Base-by-base conservation (phyloP, 2,888 invertebrate genomes). In the Luffia ferchaultella region DNA sequence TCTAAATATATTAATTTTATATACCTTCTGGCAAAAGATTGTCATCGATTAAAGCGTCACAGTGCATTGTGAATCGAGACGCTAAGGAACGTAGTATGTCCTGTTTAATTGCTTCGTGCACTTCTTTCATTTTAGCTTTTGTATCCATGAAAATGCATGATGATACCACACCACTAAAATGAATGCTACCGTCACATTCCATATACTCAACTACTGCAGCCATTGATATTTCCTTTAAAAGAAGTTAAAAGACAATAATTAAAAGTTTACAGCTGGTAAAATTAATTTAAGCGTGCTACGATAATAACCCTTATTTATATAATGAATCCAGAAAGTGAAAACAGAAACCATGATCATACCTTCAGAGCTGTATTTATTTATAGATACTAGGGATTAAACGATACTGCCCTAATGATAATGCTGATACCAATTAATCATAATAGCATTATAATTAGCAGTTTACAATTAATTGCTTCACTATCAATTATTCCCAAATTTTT, bases 31-130 rank as follows among this genome's bases (percentile, higher is more conserved):
- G 88, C 46, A 88, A 82, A 52, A 88, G 83, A 67, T 88, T 89
- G 67, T 93, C 94, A 73, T 94, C 94, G 58, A 95, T 92, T 50
- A 96, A 82, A 51, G 96, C 96, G 74, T 96, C 96, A 85, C 95
- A 96, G 66, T 96, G 94, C 87, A 97, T 92, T 62, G 95, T 95
- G 64, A 96, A 89, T 54, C 97, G 85, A 12, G 95, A 90, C 12
- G 91, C 88, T 52, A 97, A 76, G 50, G 96, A 96, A 52, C 96
- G 85, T 55, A 96, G 85, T 18, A 96, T 89, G 65, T 97, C 97
- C 67, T 92, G 89, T 63, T 91, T 91, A 12, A 97, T 85, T 18
- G 93, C 92, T 57, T 77, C 73, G 18, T 89, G 87, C 1, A 92
- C 92, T 65, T 93, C 92, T 46, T 80, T 82, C 20, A 95, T 87